Base-by-base conservation (phyloP, 2,888 invertebrate genomes). In the Cheilosia scutellata region DNA sequence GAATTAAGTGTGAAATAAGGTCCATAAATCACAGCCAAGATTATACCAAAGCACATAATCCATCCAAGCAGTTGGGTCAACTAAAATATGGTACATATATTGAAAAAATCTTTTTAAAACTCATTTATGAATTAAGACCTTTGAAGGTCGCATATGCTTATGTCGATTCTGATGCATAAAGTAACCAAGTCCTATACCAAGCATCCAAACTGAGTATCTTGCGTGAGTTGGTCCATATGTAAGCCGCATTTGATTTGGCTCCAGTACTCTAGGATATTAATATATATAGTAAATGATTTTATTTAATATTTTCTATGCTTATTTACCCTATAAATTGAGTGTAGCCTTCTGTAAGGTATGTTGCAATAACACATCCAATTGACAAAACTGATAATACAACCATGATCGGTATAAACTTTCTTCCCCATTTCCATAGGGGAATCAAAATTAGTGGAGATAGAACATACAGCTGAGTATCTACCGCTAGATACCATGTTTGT, bases 401-500 rank as follows among this genome's bases (percentile, higher is more conserved):
- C 63, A 91, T 90, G 0, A 91, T 89, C 2, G 89, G 79, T 2
- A 91, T 68, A 0, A 91, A 90, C 82, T 91, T 92, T 66, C 89
- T 90, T 58, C 92, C 92, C 92, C 92, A 92, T 87, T 91, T 92
- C 89, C 92, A 92, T n/a, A 94, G 88, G 0, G 94, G 93, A 75
- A 93, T 93, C 13, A 94, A 90, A 71, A 94, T 90, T 4, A 94
- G 87, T 1, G 94, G 94, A 1, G 94, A 93, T 11, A 94, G 78
- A 88, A 94, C 90, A 88, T 93, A 94, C 47, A 94, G 89, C 89
- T 95, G 94, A 88, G 94, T 94, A 87, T 94, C 94, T 7, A 94
- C 93, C 5, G 94, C 93, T 47, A 95, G 89, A 88, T 94, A 94
- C 94, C 95, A 95, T 0, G 94, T 92, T 88, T 94, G 94, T 25